Evolutionary conservation across 2,888 invertebrate species (phyloP), one percentile per base, ranked within the genome.

Genomic region (Eumacrocentrus americanus): DNA sequence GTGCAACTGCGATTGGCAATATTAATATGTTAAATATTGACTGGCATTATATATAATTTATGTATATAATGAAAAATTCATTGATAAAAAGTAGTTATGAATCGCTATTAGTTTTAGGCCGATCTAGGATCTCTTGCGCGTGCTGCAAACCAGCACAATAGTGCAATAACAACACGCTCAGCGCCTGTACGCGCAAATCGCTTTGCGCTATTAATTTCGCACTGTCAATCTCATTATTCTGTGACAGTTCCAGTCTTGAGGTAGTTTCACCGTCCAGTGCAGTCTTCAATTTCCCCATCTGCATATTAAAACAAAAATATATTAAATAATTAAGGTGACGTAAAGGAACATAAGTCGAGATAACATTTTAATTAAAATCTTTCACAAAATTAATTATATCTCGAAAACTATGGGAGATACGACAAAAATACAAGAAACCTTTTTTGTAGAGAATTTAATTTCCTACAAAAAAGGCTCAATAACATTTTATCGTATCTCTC

Each of bases 111-210:
- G 25, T 57, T 60, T 69, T 68, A 61, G 68, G 68, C 62, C 71
- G 71, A 44, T 78, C 74, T 58, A 72, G 50, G 23, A 68, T 68
- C 62, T 80, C 88, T 81, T 90, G 87, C 77, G 90, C 89, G 70
- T 91, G 88, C 76, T 97, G 96, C 61, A 97, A 86, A 2, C 95
- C 97, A 2, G 96, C 92, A 82, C 96, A 98, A 81, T 95, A 93
- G 82, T 97, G 95, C 67, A 98, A 83, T 91, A 97, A 92, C 66
- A 97, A 87, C 54, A 97, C 91, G 51, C 95, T 94, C 64, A 98
- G 84, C 0, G 95, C 94, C 81, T 94, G 94, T 5, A 95, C 91
- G 72, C 94, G 90, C 66, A 92, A 89, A 76, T 96, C 95, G 42
- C 91, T 89, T 74, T 90, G 89, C 67, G 71, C 70, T 40, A 79